These are phyloP conservation scores for Ageneiosus marmoratus DNA, from an alignment of 2,113 vertebrate species.

Conservation along the genomic window DNA sequence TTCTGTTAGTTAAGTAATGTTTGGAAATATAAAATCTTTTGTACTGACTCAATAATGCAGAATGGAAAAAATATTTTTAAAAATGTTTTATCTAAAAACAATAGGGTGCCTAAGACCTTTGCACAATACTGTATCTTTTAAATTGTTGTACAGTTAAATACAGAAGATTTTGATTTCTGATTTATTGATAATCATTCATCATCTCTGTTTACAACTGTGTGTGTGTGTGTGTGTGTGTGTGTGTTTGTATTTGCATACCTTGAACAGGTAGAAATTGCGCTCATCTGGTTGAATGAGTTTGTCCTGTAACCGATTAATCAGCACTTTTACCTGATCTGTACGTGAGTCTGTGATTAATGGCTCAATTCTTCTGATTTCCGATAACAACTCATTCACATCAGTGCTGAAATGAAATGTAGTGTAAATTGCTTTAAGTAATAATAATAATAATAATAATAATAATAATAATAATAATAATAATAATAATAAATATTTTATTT, in stretches of 20 bases:
- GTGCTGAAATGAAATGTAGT: constrained; percentile 67
- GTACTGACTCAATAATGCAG: no score
- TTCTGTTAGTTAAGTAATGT: no score
- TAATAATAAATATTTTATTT: no score
- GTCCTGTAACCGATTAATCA: constrained; percentile 84
- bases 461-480: no score
- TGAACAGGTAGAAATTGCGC: constrained; percentile 83
- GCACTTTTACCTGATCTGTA: constrained; percentile 75
- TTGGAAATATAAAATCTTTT: no score
- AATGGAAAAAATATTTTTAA: no score
- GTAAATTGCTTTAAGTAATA: background rate
- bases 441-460: no score
- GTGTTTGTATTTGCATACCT: constrained; percentile 72
- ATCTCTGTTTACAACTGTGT: background rate
- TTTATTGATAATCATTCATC: background rate
- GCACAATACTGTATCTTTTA: background rate
- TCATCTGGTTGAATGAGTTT: constrained; percentile 80
- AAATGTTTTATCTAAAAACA: no score
- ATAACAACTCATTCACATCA: constrained; percentile 77
- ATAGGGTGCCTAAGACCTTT: no score
- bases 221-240: background rate
- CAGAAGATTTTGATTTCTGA: background rate
- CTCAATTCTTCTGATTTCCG: constrained; percentile 81
- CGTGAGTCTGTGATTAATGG: constrained; percentile 83
- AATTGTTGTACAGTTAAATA: background rate